Evolutionary conservation across 2,797 vertebrate species (phyloP), one percentile per base, ranked within the genome.

Genomic region (Manis pentadactyla): DNA sequence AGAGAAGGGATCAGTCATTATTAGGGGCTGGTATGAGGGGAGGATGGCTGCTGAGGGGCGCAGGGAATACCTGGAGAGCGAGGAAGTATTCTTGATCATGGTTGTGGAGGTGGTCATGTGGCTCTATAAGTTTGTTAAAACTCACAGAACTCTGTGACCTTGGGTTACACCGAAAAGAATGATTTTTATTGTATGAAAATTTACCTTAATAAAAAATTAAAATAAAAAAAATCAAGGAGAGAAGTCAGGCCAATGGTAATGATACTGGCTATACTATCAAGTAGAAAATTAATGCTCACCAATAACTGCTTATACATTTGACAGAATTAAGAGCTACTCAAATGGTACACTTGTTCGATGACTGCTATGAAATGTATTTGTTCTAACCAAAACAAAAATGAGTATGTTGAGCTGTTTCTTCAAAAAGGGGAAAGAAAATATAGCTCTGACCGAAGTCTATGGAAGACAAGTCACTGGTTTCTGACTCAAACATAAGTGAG

Each of bases 321-420:
- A 87, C 34, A 85, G 59, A 84, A 37, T 71, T 64, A 39, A 34
- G 0, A 90, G 61, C 71, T 78, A 25, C 18, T 68, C 29, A 25
- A 64, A 73, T 46, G 29, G 42, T 39, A 71, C 13, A 51, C 39
- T 42, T 55, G 27, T n/a, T 61, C 29, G 68, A 69, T 64, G 77
- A 79, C 46, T 51, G 69, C 59, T 51, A 66, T 57, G 63, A 93
- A 59, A 77, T 19, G 51, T 3, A 13, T 23, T 71, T 71, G 42
- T 29, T 92, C 79, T 82, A 82, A 64, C 49, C 42, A 42, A 87
- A 89, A 85, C 71, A 69, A 37, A 96, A 88, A 89, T 66, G 31
- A 81, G 0, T 31, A 23, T 21, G 15, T 55, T 90, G 31, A 82
- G 63, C 17, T 21, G 12, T 49, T 93, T 74, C 53, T 53, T 90